Evolutionary conservation across 2,113 vertebrate species (phyloP), one percentile per base, ranked within the genome.

Genomic region (Clarias batrachus): DNA sequence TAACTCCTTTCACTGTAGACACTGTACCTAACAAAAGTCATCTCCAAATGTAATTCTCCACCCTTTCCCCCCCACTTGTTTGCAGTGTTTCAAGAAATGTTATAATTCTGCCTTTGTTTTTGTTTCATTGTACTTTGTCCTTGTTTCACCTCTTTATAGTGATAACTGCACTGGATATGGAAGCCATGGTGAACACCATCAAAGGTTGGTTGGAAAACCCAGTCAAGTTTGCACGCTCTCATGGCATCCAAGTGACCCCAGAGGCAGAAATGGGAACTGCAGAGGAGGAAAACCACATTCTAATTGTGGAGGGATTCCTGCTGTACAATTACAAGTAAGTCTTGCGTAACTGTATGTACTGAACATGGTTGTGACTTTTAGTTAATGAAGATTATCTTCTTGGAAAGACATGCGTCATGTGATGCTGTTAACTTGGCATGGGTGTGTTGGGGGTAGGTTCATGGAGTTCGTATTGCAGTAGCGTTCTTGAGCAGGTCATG

Each of bases 241-340:
- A 96, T 0, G 95, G 96, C 2, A 90, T 96, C 76, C 27, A 81
- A 4, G 85, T 94, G 83, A 92, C 92, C 0, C 86, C 92, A 2
- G 74, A 54, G 2, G 65, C 91, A 0, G 88, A 91, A 13, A 91
- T 91, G 65, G 82, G 87, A 1, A 30, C 92, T 56, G 70, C 90
- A 0, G 94, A 94, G 0, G 81, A 93, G 19, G 92, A 94, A 90
- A 92, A 87, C 59, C 94, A 96, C 89, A 95, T 95, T 48, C 92
- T 96, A 83, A 95, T 96, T 7, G 92, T 96, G 57, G 95, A 96
- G 89, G 95, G 96, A 70, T 96, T 96, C 87, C 92, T 96, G 37
- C 94, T 96, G 76, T 96, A 95, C 87, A 96, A 96, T 91, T 93
- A 95, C 90, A 85, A n/a, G 96, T 96, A 68, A 86, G 93, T 77